Evolutionary conservation across 2,113 vertebrate genomes (phyloP).

Genomic region (Corvus hawaiiensis): DNA sequence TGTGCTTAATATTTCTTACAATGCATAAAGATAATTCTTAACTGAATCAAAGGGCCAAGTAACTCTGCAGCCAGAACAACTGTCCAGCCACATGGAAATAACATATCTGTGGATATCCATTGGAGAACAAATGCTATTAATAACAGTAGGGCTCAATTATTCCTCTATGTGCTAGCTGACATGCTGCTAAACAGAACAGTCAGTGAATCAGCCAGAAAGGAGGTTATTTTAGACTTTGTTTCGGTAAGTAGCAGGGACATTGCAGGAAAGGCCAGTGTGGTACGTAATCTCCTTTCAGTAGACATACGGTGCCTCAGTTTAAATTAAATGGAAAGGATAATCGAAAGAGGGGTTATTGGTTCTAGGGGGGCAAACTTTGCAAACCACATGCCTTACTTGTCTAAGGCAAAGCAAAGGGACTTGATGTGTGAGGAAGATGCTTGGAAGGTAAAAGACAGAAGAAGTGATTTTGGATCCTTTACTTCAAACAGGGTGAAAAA

Average conservation of each 20-base stretch:
- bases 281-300: neutral
- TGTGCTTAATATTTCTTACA: slow-evolving; percentile 43
- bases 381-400: neutral
- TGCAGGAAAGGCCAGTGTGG: neutral
- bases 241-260: neutral
- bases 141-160: slow-evolving; percentile 42
- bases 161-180: slow-evolving; percentile 48
- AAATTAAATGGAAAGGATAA: neutral
- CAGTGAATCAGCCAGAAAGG: slow-evolving; percentile 28
- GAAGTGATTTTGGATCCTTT: neutral
- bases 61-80: slow-evolving; percentile 54
- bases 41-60: slow-evolving; percentile 59
- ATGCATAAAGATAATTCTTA: slow-evolving; percentile 54
- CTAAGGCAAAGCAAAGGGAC: neutral
- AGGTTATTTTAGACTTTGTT: slow-evolving; percentile 14
- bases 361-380: neutral
- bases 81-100: slow-evolving; percentile 59
- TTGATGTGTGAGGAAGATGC: neutral
- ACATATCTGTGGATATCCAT: neutral
- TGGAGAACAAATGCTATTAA: slow-evolving; percentile 50
- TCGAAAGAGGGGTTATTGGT: neutral
- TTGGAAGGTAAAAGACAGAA: neutral
- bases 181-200: slow-evolving; percentile 20
- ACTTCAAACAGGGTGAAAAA: neutral
- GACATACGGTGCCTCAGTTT: neutral